Base-by-base conservation (phyloP, 1,140 invertebrate species). In the Macrocentrus cingulum region DNA sequence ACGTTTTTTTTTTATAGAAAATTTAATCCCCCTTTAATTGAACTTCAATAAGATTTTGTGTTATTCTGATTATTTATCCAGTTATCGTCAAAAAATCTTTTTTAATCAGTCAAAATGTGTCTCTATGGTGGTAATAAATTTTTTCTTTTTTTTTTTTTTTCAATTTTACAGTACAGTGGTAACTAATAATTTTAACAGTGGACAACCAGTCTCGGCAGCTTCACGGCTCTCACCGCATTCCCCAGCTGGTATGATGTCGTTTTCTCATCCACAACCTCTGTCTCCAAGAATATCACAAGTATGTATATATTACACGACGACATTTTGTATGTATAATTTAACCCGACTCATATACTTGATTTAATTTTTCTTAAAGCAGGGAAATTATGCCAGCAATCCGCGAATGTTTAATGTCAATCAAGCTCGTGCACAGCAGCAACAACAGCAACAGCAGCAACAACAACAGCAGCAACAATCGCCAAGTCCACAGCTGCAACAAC, bases 381-480 rank as follows among this genome's bases (percentile, higher is more conserved):
- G 74, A 57, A 79, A 76, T 67, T 80, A 79, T 56, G 72, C 68
- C 41, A 75, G 72, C 53, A 77, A 69, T 70, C 76, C 75, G 42
- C 68, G 77, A 57, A 71, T 80, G 67, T 80, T 77, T 60, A 78
- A 78, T 53, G 75, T 79, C 29, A 80, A 74, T 55, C 75, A 76
- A 51, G 72, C 72, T 59, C 70, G 76, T 54, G 66, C 73, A 53
- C 72, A 72, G 49, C 72, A 69, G 48, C 72, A 66, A 53, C 72
- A 50, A 54, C 66, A 54, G 37, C 55, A 69, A 61, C 73, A 82
- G 6, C 71, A 82, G 37, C 66, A 54, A 39, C 55, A 69, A 34
- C 74, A 76, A 58, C 79, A 83, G 61, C 73, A 82, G 6, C 71
- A 82, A 37, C 84, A 85, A 61, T 84, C 83, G 7, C 82, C 56